Evolutionary conservation across 1,140 invertebrate species (phyloP).

Genomic region (Bradynema listronoti): DNA sequence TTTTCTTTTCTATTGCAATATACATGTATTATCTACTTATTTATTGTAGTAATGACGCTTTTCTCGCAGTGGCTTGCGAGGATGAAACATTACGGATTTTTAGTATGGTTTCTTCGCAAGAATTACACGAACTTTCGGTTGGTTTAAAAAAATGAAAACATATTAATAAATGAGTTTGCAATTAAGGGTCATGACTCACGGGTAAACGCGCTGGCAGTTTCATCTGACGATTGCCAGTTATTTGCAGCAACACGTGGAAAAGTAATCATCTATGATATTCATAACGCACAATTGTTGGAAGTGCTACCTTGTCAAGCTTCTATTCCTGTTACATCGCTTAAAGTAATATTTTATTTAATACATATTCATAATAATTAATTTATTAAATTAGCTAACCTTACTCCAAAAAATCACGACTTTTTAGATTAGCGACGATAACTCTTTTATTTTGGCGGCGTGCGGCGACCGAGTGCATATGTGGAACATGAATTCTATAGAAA

Average conservation of each 20-base stretch:
- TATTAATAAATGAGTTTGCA: neutral
- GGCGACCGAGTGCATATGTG: slow-evolving; percentile 29
- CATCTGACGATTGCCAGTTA: slow-evolving; percentile 38
- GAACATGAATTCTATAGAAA: slow-evolving; percentile 43
- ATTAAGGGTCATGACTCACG: slow-evolving; percentile 38
- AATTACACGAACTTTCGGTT: slow-evolving; percentile 53
- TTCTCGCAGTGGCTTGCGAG: slow-evolving; percentile 56
- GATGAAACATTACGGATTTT: slow-evolving; percentile 56
- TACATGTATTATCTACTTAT: no score
- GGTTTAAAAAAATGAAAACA: neutral
- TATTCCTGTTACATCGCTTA: slow-evolving; percentile 25
- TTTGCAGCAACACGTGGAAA: slow-evolving; percentile 36
- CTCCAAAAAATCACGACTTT: no score
- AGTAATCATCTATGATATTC: slow-evolving; percentile 44
- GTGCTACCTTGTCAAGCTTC: slow-evolving; percentile 13
- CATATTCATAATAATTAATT: no score
- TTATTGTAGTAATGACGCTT: slow-evolving; percentile 52
- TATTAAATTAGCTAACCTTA: no score
- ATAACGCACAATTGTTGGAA: slow-evolving; percentile 41
- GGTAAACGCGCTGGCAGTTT: slow-evolving; percentile 37
- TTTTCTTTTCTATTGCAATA: slow-evolving; percentile 15
- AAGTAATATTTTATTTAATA: slow-evolving; percentile 19
- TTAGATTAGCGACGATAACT: slow-evolving; percentile 43
- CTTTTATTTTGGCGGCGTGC: slow-evolving; percentile 44
- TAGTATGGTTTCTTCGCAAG: slow-evolving; percentile 49